Conservation (phyloP, 1,140 invertebrate species). For the Caenorhabditis inopinata region DNA sequence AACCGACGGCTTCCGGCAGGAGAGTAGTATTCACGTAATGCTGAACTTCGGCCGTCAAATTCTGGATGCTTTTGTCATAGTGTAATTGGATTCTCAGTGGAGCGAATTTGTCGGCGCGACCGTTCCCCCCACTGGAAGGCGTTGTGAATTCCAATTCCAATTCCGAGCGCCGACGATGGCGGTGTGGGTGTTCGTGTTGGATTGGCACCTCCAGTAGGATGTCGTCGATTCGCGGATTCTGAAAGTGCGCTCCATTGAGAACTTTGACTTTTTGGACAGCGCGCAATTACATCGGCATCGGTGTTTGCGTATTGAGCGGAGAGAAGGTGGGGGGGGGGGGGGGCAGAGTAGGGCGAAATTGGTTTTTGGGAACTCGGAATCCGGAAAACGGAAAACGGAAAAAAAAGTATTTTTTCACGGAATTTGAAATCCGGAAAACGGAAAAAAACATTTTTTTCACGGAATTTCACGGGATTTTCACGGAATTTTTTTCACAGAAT, state of each 20-base stretch:
- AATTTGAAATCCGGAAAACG: too few relatives aligned
- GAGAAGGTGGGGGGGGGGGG: too few relatives aligned
- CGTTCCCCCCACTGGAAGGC: not conserved
- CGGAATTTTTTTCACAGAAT: too few relatives aligned
- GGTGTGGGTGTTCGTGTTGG: not conserved
- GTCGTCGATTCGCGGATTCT: constrained; percentile 50
- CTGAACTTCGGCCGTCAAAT: constrained; percentile 48
- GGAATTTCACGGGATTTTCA: too few relatives aligned
- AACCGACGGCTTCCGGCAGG: constrained; percentile 48
- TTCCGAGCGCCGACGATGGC: constrained; percentile 20
- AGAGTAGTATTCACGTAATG: constrained; percentile 45
- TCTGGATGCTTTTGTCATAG: constrained; percentile 47
- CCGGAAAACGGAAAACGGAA: too few relatives aligned
- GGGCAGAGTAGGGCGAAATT: too few relatives aligned
- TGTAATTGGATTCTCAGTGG: constrained; percentile 49
- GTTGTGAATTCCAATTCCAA: not conserved
- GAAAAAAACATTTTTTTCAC: too few relatives aligned
- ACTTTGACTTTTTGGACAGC: too few relatives aligned
- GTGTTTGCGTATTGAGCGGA: too few relatives aligned
- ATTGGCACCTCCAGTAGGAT: constrained; percentile 49
- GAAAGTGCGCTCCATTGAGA: too few relatives aligned
- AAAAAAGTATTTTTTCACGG: too few relatives aligned
- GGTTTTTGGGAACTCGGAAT: not conserved
- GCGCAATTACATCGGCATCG: too few relatives aligned
- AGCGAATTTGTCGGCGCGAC: constrained; percentile 39